A percentile compares a stretch with the other conserved stretches of the same genome.
Evolutionary conservation across 2,113 vertebrate species (phyloP).

Genomic region (Crocuta crocuta): DNA sequence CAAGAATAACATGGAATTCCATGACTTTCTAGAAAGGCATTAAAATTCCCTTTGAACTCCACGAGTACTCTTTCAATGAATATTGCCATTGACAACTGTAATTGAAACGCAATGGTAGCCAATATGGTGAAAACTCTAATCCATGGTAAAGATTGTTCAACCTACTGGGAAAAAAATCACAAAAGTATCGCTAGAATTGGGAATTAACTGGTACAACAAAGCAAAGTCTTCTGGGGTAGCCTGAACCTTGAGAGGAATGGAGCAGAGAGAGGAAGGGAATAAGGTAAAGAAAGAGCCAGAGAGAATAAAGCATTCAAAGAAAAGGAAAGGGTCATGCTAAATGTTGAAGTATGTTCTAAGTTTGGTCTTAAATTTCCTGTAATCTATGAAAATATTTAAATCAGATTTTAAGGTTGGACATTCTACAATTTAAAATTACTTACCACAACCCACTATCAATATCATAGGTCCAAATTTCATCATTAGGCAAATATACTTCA

Average conservation of each 20-base stretch:
- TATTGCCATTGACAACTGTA: not conserved
- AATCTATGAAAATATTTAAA: conserved; percentile 10
- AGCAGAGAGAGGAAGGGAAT: not conserved
- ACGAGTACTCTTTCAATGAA: conserved; percentile 42
- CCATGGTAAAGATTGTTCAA: conserved; percentile 8
- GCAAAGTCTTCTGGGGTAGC: not conserved
- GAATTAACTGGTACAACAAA: conserved; percentile 13
- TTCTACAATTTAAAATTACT: conserved; percentile 75
- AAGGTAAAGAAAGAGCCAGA: not conserved
- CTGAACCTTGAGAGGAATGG: not conserved
- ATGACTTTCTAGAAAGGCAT: conserved; percentile 7
- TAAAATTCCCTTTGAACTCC: conserved; percentile 23
- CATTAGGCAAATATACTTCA: conserved; percentile 94
- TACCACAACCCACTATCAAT: conserved; percentile 94
- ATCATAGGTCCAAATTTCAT: conserved; percentile 97
- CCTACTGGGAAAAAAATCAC: not conserved
- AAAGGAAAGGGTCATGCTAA: not conserved
- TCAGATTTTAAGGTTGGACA: not conserved
- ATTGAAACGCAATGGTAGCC: not conserved
- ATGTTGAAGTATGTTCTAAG: not conserved
- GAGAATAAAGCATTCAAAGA: not conserved
- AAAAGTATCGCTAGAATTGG: not conserved
- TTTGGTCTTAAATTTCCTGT: not conserved
- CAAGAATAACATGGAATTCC: conserved; percentile 24
- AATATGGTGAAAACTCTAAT: conserved; percentile 22